Conservation (phyloP, 2,797 vertebrate species). For the Trachops cirrhosus region DNA sequence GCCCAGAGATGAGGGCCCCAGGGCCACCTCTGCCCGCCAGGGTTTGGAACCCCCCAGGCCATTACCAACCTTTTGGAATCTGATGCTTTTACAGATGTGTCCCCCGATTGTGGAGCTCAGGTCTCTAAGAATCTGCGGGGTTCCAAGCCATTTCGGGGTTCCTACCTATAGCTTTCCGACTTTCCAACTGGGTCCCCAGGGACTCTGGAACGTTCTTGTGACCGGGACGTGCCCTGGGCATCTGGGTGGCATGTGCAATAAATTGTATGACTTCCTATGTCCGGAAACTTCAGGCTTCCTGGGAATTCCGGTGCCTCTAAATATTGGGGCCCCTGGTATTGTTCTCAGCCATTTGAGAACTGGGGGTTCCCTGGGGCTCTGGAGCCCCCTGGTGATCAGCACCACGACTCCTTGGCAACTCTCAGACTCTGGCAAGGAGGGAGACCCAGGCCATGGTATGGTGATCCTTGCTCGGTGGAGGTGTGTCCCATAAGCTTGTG, state of each 20-base stretch:
- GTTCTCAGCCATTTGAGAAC: not conserved
- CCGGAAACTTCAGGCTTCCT: not conserved
- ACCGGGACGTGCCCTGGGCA: not conserved
- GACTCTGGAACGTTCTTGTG: not conserved
- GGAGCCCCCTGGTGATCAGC: not conserved
- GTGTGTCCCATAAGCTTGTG: rapidly evolving
- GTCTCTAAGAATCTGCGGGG: not conserved
- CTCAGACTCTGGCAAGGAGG: not conserved
- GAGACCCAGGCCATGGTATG: rapidly evolving
- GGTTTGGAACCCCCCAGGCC: not conserved
- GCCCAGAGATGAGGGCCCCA: not conserved
- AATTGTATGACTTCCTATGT: not conserved
- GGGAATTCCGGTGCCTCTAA: not conserved
- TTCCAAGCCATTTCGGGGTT: not conserved
- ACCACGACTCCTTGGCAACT: not conserved
- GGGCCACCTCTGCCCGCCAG: not conserved
- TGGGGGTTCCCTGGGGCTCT: no score
- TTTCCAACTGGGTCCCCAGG: not conserved
- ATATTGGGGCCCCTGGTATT: rapidly evolving
- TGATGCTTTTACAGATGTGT: not conserved
- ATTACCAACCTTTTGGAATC: not conserved
- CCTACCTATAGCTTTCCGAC: rapidly evolving
- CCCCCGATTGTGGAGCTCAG: not conserved
- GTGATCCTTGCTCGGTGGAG: not conserved
- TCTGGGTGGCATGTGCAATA: not conserved